A percentile compares a stretch with the other conserved stretches of the same genome.
Conservation (phyloP, 2,113 vertebrate species). For the Stomatorhinus ivindoensis region DNA sequence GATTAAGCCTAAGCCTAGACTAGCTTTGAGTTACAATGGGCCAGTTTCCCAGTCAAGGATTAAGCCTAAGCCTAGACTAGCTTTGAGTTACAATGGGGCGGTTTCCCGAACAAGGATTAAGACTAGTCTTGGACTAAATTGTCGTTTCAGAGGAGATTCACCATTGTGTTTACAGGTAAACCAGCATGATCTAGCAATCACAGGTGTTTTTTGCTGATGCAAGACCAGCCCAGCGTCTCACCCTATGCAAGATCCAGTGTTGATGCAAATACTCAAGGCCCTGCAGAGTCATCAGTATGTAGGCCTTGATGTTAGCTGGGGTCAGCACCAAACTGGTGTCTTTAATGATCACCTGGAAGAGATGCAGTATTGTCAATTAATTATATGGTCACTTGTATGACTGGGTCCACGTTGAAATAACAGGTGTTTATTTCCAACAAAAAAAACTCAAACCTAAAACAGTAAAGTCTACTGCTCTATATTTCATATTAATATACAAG, state of each 20-base stretch:
- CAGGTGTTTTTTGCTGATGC: background rate
- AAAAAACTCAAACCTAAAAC: background rate
- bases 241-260: constrained; percentile 94
- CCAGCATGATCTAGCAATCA: background rate
- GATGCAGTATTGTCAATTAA: background rate
- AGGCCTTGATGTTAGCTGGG: constrained; percentile 93
- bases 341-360: constrained; percentile 88
- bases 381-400: background rate
- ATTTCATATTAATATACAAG: background rate
- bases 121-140: too few relatives aligned
- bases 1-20: too few relatives aligned
- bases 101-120: too few relatives aligned
- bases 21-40: too few relatives aligned
- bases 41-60: too few relatives aligned
- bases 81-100: too few relatives aligned
- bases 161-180: too few relatives aligned
- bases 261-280: constrained; percentile 92
- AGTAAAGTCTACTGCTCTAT: background rate
- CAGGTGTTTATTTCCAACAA: background rate
- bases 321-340: constrained; percentile 91
- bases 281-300: constrained; percentile 94
- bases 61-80: too few relatives aligned
- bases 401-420: background rate
- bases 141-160: too few relatives aligned
- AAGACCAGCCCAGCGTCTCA: constrained; percentile 47